Evolutionary conservation across 1,140 invertebrate species (phyloP).

Genomic region (Drosophila persimilis): DNA sequence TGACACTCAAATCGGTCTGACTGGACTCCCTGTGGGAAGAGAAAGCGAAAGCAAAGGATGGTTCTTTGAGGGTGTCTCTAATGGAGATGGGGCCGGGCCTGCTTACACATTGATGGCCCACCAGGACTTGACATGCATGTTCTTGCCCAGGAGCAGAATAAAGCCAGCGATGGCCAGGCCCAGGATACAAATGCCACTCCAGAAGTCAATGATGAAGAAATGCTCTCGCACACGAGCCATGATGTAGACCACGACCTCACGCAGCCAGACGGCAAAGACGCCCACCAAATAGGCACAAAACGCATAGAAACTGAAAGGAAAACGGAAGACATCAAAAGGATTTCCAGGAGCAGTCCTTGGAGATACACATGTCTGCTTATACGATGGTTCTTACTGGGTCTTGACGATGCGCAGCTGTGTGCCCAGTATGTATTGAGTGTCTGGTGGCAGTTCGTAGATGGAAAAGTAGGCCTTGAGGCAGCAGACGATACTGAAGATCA

Average conservation of each 20-base stretch:
- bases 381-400: slow-evolving; percentile 51
- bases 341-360: background rate
- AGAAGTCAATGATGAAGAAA: slow-evolving; percentile 79
- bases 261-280: slow-evolving; percentile 67
- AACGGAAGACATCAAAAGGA: no score
- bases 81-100: background rate
- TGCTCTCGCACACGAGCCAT: slow-evolving; percentile 63
- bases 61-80: no score
- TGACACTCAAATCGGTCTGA: slow-evolving; percentile 68
- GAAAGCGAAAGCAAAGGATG: rapidly evolving
- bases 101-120: slow-evolving; percentile 79
- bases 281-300: slow-evolving; percentile 67
- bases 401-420: slow-evolving; percentile 65
- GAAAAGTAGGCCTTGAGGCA: slow-evolving; percentile 63
- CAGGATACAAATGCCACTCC: slow-evolving; percentile 74
- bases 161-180: slow-evolving; percentile 67
- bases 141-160: slow-evolving; percentile 64
- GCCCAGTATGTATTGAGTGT: slow-evolving; percentile 64
- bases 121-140: slow-evolving; percentile 67
- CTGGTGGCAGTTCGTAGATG: slow-evolving; percentile 55
- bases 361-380: background rate
- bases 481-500: slow-evolving; percentile 61
- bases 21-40: slow-evolving; percentile 51
- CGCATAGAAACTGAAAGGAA: slow-evolving; percentile 57
- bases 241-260: slow-evolving; percentile 72